A percentile compares a stretch with the other conserved stretches of the same genome.
Evolutionary conservation across 1,140 invertebrate species (phyloP).

Genomic region (Zaprionus gabonicus): DNA sequence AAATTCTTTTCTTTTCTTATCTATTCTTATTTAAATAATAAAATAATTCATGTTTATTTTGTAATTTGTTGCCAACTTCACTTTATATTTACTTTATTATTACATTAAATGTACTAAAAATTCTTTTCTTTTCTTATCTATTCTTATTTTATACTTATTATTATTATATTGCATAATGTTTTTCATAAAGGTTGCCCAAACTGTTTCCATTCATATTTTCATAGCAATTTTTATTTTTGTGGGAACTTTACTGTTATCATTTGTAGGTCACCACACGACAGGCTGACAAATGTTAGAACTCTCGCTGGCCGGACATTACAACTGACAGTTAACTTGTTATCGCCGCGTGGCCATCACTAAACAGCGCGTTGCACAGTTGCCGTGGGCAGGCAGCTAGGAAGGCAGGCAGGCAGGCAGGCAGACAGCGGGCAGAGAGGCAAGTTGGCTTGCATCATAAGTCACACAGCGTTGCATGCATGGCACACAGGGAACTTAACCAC

Average conservation of each 20-base stretch:
- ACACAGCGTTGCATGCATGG: slow-evolving; percentile 56
- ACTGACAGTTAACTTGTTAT: slow-evolving; percentile 53
- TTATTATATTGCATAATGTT: neutral
- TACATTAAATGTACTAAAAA: too few relatives aligned
- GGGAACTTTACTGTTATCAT: neutral
- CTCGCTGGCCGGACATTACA: slow-evolving; percentile 7
- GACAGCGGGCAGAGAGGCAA: slow-evolving; percentile 16
- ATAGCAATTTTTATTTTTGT: neutral
- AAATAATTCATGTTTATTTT: too few relatives aligned
- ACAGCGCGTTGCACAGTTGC: slow-evolving; percentile 35
- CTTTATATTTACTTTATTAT: too few relatives aligned
- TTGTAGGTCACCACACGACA: slow-evolving; percentile 1
- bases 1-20: too few relatives aligned
- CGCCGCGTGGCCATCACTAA: slow-evolving; percentile 60
- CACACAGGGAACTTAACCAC: slow-evolving; percentile 30
- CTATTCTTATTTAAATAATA: too few relatives aligned
- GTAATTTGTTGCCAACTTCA: too few relatives aligned
- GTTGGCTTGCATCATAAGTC: slow-evolving; percentile 69
- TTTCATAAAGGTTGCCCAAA: neutral
- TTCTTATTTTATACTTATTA: too few relatives aligned
- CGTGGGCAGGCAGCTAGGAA: slow-evolving; percentile 18
- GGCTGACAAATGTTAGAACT: slow-evolving; percentile 28
- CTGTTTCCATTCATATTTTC: neutral
- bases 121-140: too few relatives aligned
- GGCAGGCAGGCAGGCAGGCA: slow-evolving; percentile 5